These are phyloP conservation scores for Armadillidium nasatum DNA, from an alignment of 1,140 invertebrate species.

Conservation along the genomic window DNA sequence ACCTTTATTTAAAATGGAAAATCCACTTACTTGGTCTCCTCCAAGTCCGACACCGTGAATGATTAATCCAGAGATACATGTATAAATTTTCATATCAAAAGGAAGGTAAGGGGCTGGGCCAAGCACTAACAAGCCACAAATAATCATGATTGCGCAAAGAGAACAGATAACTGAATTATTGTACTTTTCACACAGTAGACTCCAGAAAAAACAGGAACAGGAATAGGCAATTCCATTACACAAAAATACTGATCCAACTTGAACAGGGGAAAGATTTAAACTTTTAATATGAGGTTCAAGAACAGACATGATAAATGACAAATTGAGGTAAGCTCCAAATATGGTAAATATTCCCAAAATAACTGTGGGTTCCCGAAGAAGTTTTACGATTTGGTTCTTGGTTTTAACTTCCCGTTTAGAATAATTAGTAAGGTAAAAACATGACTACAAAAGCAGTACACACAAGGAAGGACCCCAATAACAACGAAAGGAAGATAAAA, in stretches of 20 bases:
- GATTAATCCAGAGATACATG: constrained; percentile 62
- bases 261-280: constrained; percentile 65
- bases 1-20: constrained; percentile 70
- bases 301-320: constrained; percentile 74
- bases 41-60: constrained; percentile 73
- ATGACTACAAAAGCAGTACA: constrained; percentile 41
- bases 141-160: constrained; percentile 62
- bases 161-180: constrained; percentile 63
- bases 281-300: constrained; percentile 73
- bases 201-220: constrained; percentile 71
- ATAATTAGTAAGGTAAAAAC: constrained; percentile 62
- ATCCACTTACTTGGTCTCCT: constrained; percentile 73
- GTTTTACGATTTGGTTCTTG: constrained; percentile 58
- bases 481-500: constrained; percentile 47
- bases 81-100: constrained; percentile 24
- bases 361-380: constrained; percentile 46
- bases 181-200: constrained; percentile 68
- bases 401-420: constrained; percentile 45
- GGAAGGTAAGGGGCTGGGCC: constrained; percentile 56
- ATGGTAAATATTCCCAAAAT: constrained; percentile 62
- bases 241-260: constrained; percentile 80
- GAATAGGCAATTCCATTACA: constrained; percentile 82
- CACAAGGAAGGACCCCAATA: constrained; percentile 46
- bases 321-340: constrained; percentile 68
- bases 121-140: constrained; percentile 63